Base-by-base conservation (phyloP, 35 echinoderm and acorn worm genomes). In the Diadema setosum region DNA sequence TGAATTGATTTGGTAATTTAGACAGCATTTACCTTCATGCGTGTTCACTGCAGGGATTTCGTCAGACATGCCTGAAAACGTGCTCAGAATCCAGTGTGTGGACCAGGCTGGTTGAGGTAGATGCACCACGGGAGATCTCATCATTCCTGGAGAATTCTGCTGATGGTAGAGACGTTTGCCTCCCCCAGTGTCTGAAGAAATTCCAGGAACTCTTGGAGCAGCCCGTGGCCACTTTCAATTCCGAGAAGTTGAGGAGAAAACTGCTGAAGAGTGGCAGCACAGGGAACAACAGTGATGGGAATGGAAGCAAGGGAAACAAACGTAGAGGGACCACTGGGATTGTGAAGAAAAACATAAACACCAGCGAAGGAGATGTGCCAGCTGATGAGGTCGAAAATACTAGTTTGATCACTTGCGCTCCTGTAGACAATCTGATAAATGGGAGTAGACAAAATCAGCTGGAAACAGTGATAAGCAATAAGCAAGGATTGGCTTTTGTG, bases 51-150 rank as follows among this genome's bases (percentile, higher is more conserved):
- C 87, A 90, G 88, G 88, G 88, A 52, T 83, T 90, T 26, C 46
- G 58, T 48, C 88, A 90, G 41, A 70, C 88, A 9, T 82, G 58
- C 41, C 33, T 90, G 29, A 90, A 73, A 65, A 70, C 29, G 14
- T 90, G 88, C 46, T 83, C 80, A 31, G 88, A 90, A 23, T 40
- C 81, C 42, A 90, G 88, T 45, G 40, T 65, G 5, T 90, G 88
- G 80, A 90, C 88, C 25, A 90, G 70, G 25, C 58, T 90, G 3
- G 83, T 80, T 90, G 88, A 90, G 29, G 81, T 90, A 5, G 80
- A 90, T 39, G 37, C 61, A 3, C 83, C 83, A n/a, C 8, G 16
- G 11, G 35, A 86, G 30, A 6, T 69, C 61, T 43, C 58, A 14
- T 12, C 34, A 20, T 69, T 70, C 26, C 44, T 52, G 46, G 25